phyloP scores from a whole-genome alignment of 2,888 invertebrate species.

The Drosophila pseudotakahashii region DNA sequence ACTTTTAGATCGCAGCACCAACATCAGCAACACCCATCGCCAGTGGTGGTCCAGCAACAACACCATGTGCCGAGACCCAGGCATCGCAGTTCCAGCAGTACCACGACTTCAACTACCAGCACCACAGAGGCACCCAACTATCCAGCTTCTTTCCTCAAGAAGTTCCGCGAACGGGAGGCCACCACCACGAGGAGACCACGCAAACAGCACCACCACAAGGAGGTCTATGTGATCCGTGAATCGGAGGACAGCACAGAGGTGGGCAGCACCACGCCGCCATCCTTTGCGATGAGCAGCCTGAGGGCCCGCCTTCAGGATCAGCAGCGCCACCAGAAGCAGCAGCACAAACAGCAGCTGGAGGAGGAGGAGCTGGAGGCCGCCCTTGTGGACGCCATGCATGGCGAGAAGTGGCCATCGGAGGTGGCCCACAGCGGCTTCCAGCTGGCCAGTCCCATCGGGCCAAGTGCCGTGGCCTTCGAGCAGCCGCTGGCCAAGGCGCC shows the following conservation, averaged over 20 bases:
- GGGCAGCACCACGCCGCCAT: conserved; percentile 27
- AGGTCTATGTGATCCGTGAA: conserved; percentile 29
- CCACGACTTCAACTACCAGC: conserved; percentile 23
- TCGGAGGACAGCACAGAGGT: conserved; percentile 18
- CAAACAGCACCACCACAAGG: conserved; percentile 50
- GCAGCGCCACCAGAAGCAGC: conserved; percentile 41
- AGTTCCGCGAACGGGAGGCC: conserved; percentile 62
- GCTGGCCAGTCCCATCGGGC: conserved; percentile 70
- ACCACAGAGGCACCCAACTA: conserved; percentile 81
- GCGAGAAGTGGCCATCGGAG: conserved; percentile 76
- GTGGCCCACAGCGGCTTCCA: conserved; percentile 60
- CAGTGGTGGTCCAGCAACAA: too few relatives aligned
- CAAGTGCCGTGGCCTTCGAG: conserved; percentile 69
- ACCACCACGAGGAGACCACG: conserved; percentile 22
- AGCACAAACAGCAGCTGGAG: conserved; percentile 49
- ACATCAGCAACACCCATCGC: neutral
- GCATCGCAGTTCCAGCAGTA: conserved; percentile 12
- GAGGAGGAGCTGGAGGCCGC: conserved; percentile 57
- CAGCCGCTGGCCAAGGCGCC: conserved; percentile 50
- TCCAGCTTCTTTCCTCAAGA: conserved; percentile 76
- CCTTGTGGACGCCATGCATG: conserved; percentile 61
- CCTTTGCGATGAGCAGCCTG: conserved; percentile 63
- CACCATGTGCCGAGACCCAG: conserved; percentile 16
- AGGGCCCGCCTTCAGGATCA: conserved; percentile 63
- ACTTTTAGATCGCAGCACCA: conserved; percentile 8